Conservation (phyloP, 2,888 invertebrate species). For the Macrosiphum euphorbiae region DNA sequence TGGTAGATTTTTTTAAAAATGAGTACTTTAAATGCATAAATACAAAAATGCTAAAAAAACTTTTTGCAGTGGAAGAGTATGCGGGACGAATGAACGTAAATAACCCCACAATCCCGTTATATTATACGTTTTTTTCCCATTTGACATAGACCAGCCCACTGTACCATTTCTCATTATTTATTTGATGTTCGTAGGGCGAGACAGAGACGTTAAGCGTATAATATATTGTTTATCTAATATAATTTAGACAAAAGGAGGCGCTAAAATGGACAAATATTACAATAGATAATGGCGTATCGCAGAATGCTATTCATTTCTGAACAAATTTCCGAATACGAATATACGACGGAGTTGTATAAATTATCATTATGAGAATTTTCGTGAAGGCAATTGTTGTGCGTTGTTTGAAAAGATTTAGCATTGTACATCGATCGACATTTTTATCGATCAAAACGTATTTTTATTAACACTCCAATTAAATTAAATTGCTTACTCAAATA, state of each 20-base stretch:
- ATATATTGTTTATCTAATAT: conserved; percentile 34
- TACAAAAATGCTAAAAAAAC: conserved; percentile 13
- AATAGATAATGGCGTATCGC: neutral
- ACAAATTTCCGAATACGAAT: conserved; percentile 22
- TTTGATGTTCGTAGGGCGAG: conserved; percentile 21
- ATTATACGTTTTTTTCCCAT: neutral
- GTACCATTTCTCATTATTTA: conserved; percentile 35
- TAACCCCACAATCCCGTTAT: neutral
- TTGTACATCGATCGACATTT: neutral
- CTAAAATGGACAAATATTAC: conserved; percentile 37
- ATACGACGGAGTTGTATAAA: conserved; percentile 24
- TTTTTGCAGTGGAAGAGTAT: neutral
- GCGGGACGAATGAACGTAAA: neutral
- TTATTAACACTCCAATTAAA: neutral
- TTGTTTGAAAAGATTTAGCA: neutral
- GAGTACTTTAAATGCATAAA: conserved; percentile 24
- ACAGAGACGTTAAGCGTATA: neutral
- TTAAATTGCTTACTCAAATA: neutral
- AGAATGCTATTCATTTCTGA: conserved; percentile 38
- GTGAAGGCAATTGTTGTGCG: neutral
- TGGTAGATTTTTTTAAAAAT: neutral
- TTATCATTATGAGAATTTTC: conserved; percentile 21
- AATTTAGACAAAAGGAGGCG: neutral
- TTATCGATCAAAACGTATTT: neutral
- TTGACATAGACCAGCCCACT: neutral